Evolutionary conservation across 2,888 invertebrate species (phyloP).

Genomic region (Cylloceria caligata): DNA sequence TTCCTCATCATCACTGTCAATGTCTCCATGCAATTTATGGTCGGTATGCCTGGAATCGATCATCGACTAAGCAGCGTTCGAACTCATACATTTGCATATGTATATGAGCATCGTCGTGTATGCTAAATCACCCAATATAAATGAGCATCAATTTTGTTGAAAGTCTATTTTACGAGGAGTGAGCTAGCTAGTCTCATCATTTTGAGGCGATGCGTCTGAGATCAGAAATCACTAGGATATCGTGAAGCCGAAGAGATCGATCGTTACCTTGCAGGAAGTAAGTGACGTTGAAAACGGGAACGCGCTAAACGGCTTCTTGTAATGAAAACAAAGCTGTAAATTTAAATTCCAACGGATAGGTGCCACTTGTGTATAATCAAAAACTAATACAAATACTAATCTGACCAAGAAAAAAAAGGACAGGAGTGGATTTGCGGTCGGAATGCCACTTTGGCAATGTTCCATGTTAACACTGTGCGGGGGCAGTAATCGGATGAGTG

Average conservation of each 20-base stretch:
- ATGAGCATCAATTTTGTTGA: conserved; percentile 57
- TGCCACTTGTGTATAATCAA: no score
- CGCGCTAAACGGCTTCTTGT: background rate
- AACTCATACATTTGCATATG: conserved; percentile 22
- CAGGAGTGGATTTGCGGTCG: no score
- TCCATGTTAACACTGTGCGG: no score
- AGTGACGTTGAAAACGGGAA: background rate
- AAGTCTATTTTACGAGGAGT: background rate
- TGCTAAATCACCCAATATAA: conserved; percentile 56
- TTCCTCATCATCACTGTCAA: conserved; percentile 64
- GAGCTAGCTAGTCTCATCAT: background rate
- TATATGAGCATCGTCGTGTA: conserved; percentile 7
- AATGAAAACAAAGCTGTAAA: no score
- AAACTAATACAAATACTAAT: no score
- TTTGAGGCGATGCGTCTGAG: background rate
- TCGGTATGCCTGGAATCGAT: conserved; percentile 45
- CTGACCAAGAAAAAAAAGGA: no score
- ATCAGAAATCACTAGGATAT: background rate
- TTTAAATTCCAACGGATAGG: no score
- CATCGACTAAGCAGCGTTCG: conserved; percentile 35
- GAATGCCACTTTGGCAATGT: no score
- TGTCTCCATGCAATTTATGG: conserved; percentile 53
- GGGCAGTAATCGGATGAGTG: no score
- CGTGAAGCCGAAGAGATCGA: background rate
- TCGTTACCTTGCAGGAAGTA: no score